Conservation (phyloP, 1,140 invertebrate species). For the Harpegnathos saltator region DNA sequence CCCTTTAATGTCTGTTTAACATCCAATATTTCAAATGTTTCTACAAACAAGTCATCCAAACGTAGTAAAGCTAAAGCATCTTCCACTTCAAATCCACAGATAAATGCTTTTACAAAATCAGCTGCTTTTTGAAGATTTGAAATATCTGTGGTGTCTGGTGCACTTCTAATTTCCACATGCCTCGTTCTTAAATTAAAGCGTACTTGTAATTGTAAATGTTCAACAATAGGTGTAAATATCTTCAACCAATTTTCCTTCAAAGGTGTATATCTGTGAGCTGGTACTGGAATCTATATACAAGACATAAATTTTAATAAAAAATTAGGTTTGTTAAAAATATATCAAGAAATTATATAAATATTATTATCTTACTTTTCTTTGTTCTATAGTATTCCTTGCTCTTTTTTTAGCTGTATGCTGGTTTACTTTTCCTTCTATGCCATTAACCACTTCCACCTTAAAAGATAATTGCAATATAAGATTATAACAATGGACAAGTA, state of each 20-base stretch:
- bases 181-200: conserved; percentile 97
- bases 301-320: conserved; percentile 67
- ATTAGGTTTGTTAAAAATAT: background rate
- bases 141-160: conserved; percentile 93
- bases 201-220: conserved; percentile 97
- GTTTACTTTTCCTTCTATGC: conserved; percentile 88
- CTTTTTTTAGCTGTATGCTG: conserved; percentile 85
- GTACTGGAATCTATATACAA: conserved; percentile 90
- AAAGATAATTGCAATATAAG: background rate
- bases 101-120: conserved; percentile 99
- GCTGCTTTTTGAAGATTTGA: conserved; percentile 98
- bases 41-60: conserved; percentile 98
- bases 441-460: conserved; percentile 88
- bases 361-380: conserved; percentile 84
- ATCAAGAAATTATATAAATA: conserved; percentile 7
- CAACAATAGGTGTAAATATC: conserved; percentile 98
- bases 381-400: conserved; percentile 85
- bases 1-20: conserved; percentile 98
- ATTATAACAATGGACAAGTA: background rate
- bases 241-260: conserved; percentile 99
- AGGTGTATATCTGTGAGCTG: conserved; percentile 94
- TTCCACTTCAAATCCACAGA: conserved; percentile 98
- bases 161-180: conserved; percentile 94
- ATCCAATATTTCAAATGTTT: conserved; percentile 98
- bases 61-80: conserved; percentile 97